Evolutionary conservation across 2,888 invertebrate species (phyloP), one percentile per base, ranked within the genome.

Genomic region (Zootermopsis nevadensis): DNA sequence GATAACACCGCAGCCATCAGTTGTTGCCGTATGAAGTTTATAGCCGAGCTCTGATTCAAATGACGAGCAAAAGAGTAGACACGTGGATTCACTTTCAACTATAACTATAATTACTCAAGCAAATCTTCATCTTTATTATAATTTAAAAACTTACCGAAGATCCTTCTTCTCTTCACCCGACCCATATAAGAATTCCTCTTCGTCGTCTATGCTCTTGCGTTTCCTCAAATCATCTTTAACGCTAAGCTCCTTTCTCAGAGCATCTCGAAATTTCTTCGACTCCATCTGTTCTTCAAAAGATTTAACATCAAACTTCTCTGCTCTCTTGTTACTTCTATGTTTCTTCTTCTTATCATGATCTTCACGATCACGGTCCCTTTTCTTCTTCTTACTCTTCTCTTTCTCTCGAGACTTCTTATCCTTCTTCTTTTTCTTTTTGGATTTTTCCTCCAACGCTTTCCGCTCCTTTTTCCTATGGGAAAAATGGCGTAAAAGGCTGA

Each of bases 311-410:
- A 94, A 93, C 81, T 94, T 93, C 0, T 86, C 87, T 24, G 85
- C 84, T 30, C 86, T 85, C 81, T 86, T 86, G 48, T 74, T 82
- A 67, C 85, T 82, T 53, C 86, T 91, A 91, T 35, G 89, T 86
- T 90, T 90, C 87, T 91, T 90, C 86, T 91, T 90, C 31, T 91
- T 94, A 86, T 95, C 94, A 82, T 92, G 91, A 83, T 93, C 93
- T 85, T 93, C 92, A 86, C 93, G 93, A 86, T 95, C 94, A 84
- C 93, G 92, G 89, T 94, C 94, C 88, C 94, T 93, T 89, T 95
- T 94, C 89, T 95, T 95, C 89, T 93, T 94, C 89, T 93, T 93
- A 69, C 86, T 86, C 67, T 80, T 42, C 35, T 83, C 82, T 42
- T 84, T 84, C 27, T 84, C 84, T 66, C 82, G 81, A 10, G 84